phyloP scores from a whole-genome alignment of 2,888 invertebrate genomes.

The Carabus problematicus region DNA sequence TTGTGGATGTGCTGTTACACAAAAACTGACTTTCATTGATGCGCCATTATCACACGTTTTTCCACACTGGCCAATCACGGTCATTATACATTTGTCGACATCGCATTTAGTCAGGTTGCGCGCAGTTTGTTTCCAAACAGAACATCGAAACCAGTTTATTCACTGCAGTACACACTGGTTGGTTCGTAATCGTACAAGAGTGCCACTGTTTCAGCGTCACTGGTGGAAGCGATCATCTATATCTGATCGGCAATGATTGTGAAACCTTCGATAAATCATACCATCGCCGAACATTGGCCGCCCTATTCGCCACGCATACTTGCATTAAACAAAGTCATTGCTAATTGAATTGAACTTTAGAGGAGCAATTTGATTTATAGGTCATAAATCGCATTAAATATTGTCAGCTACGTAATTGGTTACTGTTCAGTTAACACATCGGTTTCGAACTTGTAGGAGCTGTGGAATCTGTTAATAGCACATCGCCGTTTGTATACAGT shows the following conservation, averaged over 20 bases:
- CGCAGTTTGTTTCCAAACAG: too few relatives aligned
- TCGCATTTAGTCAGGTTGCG: not conserved
- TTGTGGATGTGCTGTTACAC: not conserved
- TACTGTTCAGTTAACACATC: slow-evolving; percentile 26
- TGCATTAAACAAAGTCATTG: slow-evolving; percentile 35
- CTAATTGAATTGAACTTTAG: slow-evolving; percentile 39
- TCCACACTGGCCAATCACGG: not conserved
- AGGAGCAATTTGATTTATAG: slow-evolving; percentile 30
- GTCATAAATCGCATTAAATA: slow-evolving; percentile 30
- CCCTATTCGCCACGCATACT: not conserved
- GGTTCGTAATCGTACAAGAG: not conserved
- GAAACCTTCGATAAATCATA: slow-evolving; percentile 16
- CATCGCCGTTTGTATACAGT: not conserved
- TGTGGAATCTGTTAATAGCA: not conserved
- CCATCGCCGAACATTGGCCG: not conserved
- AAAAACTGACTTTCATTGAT: slow-evolving; percentile 2
- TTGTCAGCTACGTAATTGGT: slow-evolving; percentile 30
- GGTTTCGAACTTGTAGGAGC: not conserved
- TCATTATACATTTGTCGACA: not conserved
- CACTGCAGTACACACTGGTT: too few relatives aligned
- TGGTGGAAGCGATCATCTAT: not conserved
- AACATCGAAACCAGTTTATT: too few relatives aligned
- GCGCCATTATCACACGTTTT: not conserved
- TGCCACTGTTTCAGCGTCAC: not conserved
- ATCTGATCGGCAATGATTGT: slow-evolving; percentile 12